Base-by-base conservation (phyloP, 2,888 invertebrate genomes). In the Drosophila affinis region DNA sequence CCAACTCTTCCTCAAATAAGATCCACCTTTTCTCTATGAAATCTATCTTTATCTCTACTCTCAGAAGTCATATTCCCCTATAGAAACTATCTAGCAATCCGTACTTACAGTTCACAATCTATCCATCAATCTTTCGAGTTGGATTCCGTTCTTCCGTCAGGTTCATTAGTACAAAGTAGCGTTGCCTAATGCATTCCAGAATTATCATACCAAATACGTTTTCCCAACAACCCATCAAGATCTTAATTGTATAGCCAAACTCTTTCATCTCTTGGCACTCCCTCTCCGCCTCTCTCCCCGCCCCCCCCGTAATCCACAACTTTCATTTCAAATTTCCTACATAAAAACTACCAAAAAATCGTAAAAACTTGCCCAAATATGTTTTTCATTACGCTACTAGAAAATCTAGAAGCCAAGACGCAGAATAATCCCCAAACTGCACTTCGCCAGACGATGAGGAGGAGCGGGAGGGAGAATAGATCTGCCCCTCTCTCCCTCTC, bases 381-480 rank as follows among this genome's bases (percentile, higher is more conserved):
- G 83, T 77, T 87, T 88, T 88, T 88, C 87, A 87, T 88, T 84
- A 87, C 59, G 81, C 81, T 45, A 63, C 72, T 77, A 75, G 59
- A 62, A 64, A 76, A 65, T 63, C n/a, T 62, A 70, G 62, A 47
- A 70, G 70, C 77, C 62, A 47, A 44, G n/a, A 17, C 32, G 17
- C n/a, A 17, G 39, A 61, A 46, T 49, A 67, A 51, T 55, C 54
- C 34, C 61, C 29, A 46, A 52, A 63, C 29, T 52, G 61, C 60
- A 34, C 14, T 54, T 44, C n/a, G 54, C 24, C 39, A 49, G 69
- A 55, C 56, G 10, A n/a, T 3, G 39, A 39, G 39, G 39, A 39
- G 39, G 7, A 39, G 39, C 39, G n/a, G 39, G 39, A 39, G n/a
- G 39, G 39, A 39, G 39, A 2, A 39, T 39, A 39, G 21, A 21